A percentile compares a stretch with the other conserved stretches of the same genome.
These are phyloP conservation scores for Nymphalis polychloros DNA, from an alignment of 2,888 invertebrate species.

Conservation along the genomic window DNA sequence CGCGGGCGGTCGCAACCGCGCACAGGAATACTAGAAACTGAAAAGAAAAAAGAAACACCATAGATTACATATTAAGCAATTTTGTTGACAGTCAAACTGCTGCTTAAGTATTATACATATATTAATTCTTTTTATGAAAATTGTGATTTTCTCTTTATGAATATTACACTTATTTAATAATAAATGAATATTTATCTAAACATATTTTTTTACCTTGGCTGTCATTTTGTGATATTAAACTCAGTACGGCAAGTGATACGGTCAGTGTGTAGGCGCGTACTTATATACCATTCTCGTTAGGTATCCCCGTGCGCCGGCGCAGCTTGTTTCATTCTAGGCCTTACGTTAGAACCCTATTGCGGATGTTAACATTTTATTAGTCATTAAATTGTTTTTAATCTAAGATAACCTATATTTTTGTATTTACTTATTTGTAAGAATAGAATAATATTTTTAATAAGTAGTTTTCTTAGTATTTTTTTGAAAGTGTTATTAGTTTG, in stretches of 20 bases:
- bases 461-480: background rate
- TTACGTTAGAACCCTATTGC: conserved; percentile 39
- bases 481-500: no score
- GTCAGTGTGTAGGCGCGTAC: conserved; percentile 56
- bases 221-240: conserved; percentile 75
- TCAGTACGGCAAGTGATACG: conserved; percentile 74
- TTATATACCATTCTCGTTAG: conserved; percentile 68
- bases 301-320: conserved; percentile 58
- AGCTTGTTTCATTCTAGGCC: conserved; percentile 33
- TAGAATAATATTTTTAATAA: background rate
- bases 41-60: conserved; percentile 39
- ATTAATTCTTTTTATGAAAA: background rate
- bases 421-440: background rate
- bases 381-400: conserved; percentile 19
- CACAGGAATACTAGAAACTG: conserved; percentile 82
- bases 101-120: no score
- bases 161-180: conserved; percentile 2
- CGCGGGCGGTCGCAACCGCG: conserved; percentile 81
- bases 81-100: no score
- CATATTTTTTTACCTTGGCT: conserved; percentile 68
- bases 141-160: background rate
- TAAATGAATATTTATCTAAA: conserved; percentile 11
- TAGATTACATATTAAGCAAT: no score
- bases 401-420: background rate
- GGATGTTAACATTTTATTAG: conserved; percentile 33